A percentile compares a stretch with the other conserved stretches of the same genome.
Evolutionary conservation across 2,888 invertebrate species (phyloP).

Genomic region (Aleiodes leptofemur): DNA sequence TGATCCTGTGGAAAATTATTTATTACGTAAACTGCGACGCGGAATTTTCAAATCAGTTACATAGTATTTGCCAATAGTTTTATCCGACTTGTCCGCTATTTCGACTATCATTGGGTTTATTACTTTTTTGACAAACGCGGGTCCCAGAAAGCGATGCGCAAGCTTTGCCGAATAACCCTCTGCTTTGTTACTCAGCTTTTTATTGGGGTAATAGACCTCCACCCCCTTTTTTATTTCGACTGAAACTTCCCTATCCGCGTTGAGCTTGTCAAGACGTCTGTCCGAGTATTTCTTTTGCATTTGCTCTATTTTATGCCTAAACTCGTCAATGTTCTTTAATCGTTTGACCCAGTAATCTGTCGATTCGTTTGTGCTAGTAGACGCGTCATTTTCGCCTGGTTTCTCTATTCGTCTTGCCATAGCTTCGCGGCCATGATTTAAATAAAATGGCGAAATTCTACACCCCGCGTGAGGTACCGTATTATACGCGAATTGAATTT

Average conservation of each 20-base stretch:
- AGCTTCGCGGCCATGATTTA: conserved; percentile 45
- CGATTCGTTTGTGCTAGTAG: background rate
- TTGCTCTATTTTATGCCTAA: conserved; percentile 40
- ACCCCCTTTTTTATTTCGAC: conserved; percentile 31
- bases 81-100: conserved; percentile 26
- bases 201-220: conserved; percentile 32
- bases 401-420: background rate
- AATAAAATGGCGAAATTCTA: conserved; percentile 36
- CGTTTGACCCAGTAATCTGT: conserved; percentile 30
- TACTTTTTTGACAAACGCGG: conserved; percentile 31
- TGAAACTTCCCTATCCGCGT: background rate
- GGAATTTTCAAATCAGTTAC: conserved; percentile 41
- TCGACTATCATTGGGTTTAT: no score
- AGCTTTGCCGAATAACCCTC: conserved; percentile 24
- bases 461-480: conserved; percentile 39
- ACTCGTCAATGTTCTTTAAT: conserved; percentile 42
- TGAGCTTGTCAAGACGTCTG: conserved; percentile 27
- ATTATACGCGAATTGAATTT: conserved; percentile 45
- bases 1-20: no score
- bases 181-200: conserved; percentile 3
- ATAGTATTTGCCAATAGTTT: conserved; percentile 46
- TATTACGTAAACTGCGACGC: no score
- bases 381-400: background rate
- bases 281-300: conserved; percentile 3
- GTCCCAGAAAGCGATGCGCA: conserved; percentile 30